Base-by-base conservation (phyloP, 2,113 vertebrate species). In the Melanocharis versteri region DNA sequence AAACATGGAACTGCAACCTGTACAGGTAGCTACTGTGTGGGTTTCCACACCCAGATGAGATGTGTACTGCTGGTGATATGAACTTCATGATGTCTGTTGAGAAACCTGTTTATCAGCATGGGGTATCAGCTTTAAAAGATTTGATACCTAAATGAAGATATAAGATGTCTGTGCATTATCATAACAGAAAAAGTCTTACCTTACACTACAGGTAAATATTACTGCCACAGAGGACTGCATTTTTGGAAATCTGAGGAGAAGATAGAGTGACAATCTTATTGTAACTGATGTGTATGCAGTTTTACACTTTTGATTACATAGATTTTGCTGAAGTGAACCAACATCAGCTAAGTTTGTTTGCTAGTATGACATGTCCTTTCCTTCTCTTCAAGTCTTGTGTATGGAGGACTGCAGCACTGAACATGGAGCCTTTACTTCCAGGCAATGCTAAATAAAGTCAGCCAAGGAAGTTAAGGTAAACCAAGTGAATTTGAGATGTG, bases 261-360 rank as follows among this genome's bases (percentile, higher is more conserved):
- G 44, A 47, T 42, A 68, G 54, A 70, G 56, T 64, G 89, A 89
- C 33, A 91, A 89, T 44, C 57, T 96, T 93, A 39, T 93, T 93
- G 65, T 87, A 96, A 80, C 56, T 90, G 78, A 89, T 3, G 17
- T 56, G 39, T 95, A 35, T 85, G 53, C 53, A 40, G 42, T 48
- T 81, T 66, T 84, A 50, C 33, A 70, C 10, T 78, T 75, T 66
- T 64, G 76, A 94, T 92, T 88, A 76, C 60, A 76, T 10, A 77
- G 60, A 54, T 94, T 97, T 96, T 97, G 64, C 95, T 95, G 57
- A 96, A 96, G 85, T 90, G 4, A 35, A 47, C 22, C 58, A 45
- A 81, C 61, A 70, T 69, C 15, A 21, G 35, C 90, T 61, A 57
- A 83, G 12, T 80, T 92, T 77, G 19, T 71, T 93, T 92, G 54